These are phyloP conservation scores for Tyrophagus putrescentiae DNA, from an alignment of 1,140 invertebrate genomes.

Conservation along the genomic window DNA sequence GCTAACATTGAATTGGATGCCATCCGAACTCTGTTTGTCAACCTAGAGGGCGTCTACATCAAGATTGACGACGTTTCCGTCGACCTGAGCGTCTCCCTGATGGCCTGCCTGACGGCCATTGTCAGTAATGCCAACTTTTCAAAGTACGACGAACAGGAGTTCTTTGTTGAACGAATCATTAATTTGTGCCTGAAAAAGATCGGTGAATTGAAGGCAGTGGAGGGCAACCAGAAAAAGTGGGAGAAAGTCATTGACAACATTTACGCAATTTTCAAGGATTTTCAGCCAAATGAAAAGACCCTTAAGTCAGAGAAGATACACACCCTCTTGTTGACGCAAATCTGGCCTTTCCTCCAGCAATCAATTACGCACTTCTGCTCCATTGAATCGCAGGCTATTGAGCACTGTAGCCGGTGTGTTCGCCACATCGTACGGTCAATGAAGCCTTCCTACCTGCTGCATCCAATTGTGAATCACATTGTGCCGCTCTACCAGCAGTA, in stretches of 20 bases:
- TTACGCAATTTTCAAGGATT: conserved; percentile 57
- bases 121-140: background rate
- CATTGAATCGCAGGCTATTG: conserved; percentile 67
- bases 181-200: background rate
- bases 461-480: conserved; percentile 42
- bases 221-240: background rate
- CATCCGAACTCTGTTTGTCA: conserved; percentile 14
- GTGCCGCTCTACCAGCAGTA: conserved; percentile 61
- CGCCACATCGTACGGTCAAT: conserved; percentile 68
- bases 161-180: conserved; percentile 13
- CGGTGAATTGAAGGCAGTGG: background rate
- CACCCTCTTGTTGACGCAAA: conserved; percentile 4
- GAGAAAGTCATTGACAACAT: conserved; percentile 76
- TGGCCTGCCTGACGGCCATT: conserved; percentile 3
- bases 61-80: conserved; percentile 6
- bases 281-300: conserved; percentile 16
- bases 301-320: background rate
- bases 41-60: background rate
- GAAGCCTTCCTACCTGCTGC: conserved; percentile 21
- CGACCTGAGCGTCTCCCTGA: conserved; percentile 4
- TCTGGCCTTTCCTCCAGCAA: conserved; percentile 21
- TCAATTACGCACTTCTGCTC: conserved; percentile 9
- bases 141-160: conserved; percentile 17
- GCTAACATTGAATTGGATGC: conserved; percentile 10
- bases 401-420: conserved; percentile 73